Percentiles rank a stretch among this genome's conserved stretches.
phyloP scores from a whole-genome alignment of 1,140 invertebrate genomes.

The Drosophila orosa region DNA sequence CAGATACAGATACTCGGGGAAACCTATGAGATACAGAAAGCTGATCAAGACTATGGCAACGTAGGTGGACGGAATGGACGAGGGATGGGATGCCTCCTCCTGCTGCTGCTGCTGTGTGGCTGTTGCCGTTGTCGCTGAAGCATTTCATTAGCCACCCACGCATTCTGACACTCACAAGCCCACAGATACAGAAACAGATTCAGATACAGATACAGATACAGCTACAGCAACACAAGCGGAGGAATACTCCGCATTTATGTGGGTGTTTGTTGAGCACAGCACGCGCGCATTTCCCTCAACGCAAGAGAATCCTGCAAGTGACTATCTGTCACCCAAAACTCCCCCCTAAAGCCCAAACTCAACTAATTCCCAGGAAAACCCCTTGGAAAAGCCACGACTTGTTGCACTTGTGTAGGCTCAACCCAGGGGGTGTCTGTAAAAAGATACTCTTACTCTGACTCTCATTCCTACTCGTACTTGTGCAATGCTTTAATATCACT shows the following conservation, averaged over 20 bases:
- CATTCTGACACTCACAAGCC: constrained; percentile 53
- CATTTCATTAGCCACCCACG: constrained; percentile 81
- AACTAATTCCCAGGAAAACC: neutral
- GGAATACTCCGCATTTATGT: constrained; percentile 51
- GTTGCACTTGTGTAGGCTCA: constrained; percentile 48
- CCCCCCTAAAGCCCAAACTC: neutral
- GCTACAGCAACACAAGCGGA: constrained; percentile 16
- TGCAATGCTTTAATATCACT: constrained; percentile 27
- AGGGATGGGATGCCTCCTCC: constrained; percentile 17
- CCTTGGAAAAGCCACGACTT: constrained; percentile 25
- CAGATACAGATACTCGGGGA: constrained; percentile 17
- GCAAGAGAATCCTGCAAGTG: constrained; percentile 53
- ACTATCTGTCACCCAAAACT: constrained; percentile 37
- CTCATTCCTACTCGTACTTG: neutral
- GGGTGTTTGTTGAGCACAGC: constrained; percentile 63
- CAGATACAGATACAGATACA: constrained; percentile 20
- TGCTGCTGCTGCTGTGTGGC: constrained; percentile 42
- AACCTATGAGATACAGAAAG: constrained; percentile 36
- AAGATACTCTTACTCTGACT: neutral
- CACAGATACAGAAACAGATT: constrained; percentile 8
- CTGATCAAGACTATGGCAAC: constrained; percentile 59
- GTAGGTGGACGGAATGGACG: constrained; percentile 11
- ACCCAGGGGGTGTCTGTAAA: constrained; percentile 19
- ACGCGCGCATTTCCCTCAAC: constrained; percentile 61
- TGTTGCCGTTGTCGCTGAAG: constrained; percentile 74